Conservation (phyloP, 2,113 vertebrate genomes). For the Tupaia chinensis region DNA sequence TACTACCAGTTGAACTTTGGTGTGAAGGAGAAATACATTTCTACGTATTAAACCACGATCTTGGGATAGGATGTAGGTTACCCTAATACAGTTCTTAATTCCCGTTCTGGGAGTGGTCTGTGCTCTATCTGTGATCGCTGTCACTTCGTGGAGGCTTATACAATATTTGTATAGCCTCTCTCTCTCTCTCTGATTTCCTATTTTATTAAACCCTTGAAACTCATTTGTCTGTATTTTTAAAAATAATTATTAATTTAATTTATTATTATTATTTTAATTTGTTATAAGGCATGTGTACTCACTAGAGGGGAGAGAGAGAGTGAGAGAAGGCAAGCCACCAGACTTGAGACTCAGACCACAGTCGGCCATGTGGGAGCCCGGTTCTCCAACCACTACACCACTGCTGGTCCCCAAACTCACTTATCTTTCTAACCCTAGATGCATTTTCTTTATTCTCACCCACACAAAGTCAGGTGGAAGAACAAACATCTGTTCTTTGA, state of each 20-base stretch:
- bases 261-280: no score
- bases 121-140: background rate
- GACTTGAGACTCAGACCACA: no score
- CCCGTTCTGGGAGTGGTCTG: background rate
- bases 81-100: background rate
- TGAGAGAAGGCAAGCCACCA: no score
- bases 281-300: no score
- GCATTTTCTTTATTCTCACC: background rate
- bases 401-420: background rate
- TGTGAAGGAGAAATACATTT: background rate
- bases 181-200: background rate
- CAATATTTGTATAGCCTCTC: background rate
- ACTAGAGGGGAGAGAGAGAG: no score
- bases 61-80: background rate
- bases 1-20: background rate
- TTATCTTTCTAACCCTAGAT: background rate
- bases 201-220: constrained; percentile 15
- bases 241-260: no score
- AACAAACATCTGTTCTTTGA: background rate
- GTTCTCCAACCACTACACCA: no score
- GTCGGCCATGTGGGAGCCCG: no score
- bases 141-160: background rate
- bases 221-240: background rate
- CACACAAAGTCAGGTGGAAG: background rate
- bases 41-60: background rate